These are phyloP conservation scores for Drusus annulatus DNA, from an alignment of 1,140 invertebrate genomes.

Conservation along the genomic window DNA sequence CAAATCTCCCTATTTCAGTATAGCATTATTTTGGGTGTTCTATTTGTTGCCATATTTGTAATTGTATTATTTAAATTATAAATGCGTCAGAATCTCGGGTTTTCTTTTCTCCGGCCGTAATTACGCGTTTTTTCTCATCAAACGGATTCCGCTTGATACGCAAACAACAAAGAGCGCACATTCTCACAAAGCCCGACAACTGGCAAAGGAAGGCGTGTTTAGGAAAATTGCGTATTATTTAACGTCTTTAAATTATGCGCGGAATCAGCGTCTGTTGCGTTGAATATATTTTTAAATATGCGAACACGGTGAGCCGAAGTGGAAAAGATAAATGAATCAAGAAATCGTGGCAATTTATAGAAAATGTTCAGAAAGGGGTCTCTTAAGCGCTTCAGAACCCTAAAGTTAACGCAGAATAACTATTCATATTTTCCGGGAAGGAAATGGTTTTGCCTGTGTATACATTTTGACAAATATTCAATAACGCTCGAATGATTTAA, in stretches of 20 bases:
- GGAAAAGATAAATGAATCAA: constrained; percentile 41
- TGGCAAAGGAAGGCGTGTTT: constrained; percentile 19
- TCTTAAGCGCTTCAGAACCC: constrained; percentile 6
- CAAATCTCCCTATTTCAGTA: too few relatives aligned
- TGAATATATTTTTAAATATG: constrained; percentile 33
- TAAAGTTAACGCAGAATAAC: constrained; percentile 9
- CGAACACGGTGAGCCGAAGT: constrained; percentile 17
- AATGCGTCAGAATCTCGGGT: constrained; percentile 13
- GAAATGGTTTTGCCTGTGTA: neutral
- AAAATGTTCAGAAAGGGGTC: constrained; percentile 8
- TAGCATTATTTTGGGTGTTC: neutral
- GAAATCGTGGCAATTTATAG: constrained; percentile 35
- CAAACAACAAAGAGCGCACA: constrained; percentile 32
- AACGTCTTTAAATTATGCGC: constrained; percentile 46
- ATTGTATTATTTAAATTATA: constrained; percentile 17
- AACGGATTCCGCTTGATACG: constrained; percentile 27
- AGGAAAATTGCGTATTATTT: constrained; percentile 44
- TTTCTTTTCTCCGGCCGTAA: constrained; percentile 7
- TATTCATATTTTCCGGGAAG: constrained; percentile 19
- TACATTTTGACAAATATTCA: constrained; percentile 19
- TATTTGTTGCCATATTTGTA: constrained; percentile 4
- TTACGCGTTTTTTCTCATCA: constrained; percentile 22
- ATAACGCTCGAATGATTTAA: constrained; percentile 7
- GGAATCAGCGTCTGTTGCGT: constrained; percentile 43
- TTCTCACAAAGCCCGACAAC: neutral